Base-by-base conservation (phyloP, 2,113 vertebrate genomes). In the Nyctereutes procyonoides region DNA sequence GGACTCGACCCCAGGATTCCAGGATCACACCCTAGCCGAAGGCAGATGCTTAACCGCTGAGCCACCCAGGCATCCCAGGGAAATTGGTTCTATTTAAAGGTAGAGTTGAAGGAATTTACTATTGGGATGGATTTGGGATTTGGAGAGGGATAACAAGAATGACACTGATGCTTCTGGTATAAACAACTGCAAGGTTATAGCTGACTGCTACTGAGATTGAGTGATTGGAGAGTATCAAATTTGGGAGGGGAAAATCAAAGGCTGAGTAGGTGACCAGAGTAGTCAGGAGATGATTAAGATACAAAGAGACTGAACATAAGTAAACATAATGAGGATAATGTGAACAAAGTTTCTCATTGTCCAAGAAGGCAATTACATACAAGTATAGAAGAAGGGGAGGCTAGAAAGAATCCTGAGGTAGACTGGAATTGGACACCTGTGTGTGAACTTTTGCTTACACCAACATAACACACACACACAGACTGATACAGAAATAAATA, bases 321-420 rank as follows among this genome's bases (percentile, higher is more conserved):
- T 92, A 93, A 86, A 81, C 12, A 43, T 10, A 76, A 16, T 84
- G 88, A 93, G 24, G 63, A 71, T 62, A n/a, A 48, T 60, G 4
- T 8, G 65, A 85, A 55, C 4, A 43, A 56, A 86, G 69, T 55
- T 56, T 85, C 35, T 85, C 60, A 60, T 32, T 73, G 71, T 79
- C 28, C 85, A 90, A 80, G 38, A 79, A 55, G 22, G 28, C 3
- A 80, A 30, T 55, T 90, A 62, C 17, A 73, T 48, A 80, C 79
- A 93, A 48, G 90, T 15, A 96, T n/a, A 80, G 22, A 93, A 90
- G 77, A 58, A 19, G 19, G 71, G 28, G 93, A 89, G n/a, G 53
- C 73, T 55, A 62, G 43, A 79, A 63, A 62, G 55, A 90, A 79
- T 43, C 32, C 20, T 67, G 48, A 53, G 28, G 53, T 62, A 62